Conservation (phyloP, 2,797 vertebrate species). For the Xyrichtys novacula region DNA sequence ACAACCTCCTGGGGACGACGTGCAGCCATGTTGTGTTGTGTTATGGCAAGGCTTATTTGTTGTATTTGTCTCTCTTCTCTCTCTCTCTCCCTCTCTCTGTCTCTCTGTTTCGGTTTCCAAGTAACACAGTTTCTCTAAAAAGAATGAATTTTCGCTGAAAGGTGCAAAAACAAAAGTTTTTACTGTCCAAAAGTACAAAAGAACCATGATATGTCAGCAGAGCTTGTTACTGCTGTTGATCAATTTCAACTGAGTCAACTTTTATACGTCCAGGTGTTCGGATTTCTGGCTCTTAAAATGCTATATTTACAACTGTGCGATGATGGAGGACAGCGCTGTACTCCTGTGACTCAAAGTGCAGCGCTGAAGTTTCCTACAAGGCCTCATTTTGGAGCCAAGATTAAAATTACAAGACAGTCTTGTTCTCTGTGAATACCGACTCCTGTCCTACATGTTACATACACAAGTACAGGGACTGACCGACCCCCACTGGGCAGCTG, state of each 20-base stretch:
- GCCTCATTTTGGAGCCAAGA: background rate
- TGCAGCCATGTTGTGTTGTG: constrained; percentile 75
- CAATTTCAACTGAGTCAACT: constrained; percentile 59
- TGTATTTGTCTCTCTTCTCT: constrained; percentile 67
- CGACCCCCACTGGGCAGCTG: background rate
- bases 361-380: background rate
- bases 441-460: too few relatives aligned
- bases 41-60: constrained; percentile 75
- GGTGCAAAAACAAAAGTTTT: constrained; percentile 63
- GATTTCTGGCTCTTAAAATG: constrained; percentile 36
- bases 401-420: background rate
- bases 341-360: constrained; percentile 15
- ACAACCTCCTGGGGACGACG: constrained; percentile 77
- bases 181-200: constrained; percentile 53
- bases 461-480: too few relatives aligned
- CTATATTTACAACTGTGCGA: constrained; percentile 24
- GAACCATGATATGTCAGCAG: constrained; percentile 52
- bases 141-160: constrained; percentile 67
- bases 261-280: constrained; percentile 58
- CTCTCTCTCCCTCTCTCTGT: constrained; percentile 55
- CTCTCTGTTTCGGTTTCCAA: constrained; percentile 53
- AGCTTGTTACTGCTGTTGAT: constrained; percentile 58
- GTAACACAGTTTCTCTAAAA: constrained; percentile 42
- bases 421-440: background rate
- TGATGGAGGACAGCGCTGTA: constrained; percentile 26